Base-by-base conservation (phyloP, 1,140 invertebrate species). In the Drosophila busckii region DNA sequence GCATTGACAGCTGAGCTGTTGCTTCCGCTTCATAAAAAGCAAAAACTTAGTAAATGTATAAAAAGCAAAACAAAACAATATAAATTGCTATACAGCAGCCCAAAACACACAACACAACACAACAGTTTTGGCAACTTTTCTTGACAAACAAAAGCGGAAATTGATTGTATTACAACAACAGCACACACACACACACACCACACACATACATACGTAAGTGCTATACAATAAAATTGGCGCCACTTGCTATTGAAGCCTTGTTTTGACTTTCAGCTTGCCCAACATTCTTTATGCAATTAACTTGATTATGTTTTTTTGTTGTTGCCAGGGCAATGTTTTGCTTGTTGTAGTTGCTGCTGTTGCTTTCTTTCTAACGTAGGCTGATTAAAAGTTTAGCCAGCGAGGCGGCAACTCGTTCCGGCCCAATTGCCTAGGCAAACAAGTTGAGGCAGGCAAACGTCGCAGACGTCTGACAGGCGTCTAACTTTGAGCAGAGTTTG, bases 121-220 rank as follows among this genome's bases (percentile, higher is more conserved):
- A 17, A 31, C 23, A 23, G 19, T 41, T 31, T 23, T 37, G 45
- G 28, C 41, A 64, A 82, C 63, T 80, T 80, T 80, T 44, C 73
- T 56, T 64, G 73, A 80, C 75, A 80, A 82, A 80, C 73, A 82
- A 80, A 61, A 80, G 75, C 73, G 75, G 73, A 80, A 80, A 80
- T 80, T 80, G 73, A 80, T 80, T 80, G 73, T 80, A 73, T 80
- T 78, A 71, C 71, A 76, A 42, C 29, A 41, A 35, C 41, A 41
- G 46, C 37, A 45, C 41, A 38, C 31, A 52, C 16, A 55, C 35
- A 52, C 44, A 45, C 23, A 41, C 25, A 31, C 12, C 31, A 8
- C 25, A 46, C 6, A 42, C 26, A 49, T 9, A 46, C 6, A 31
- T 35, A 25, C 2, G 38, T 31, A 35, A 3, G n/a, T 25, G 9